Conservation (phyloP, 2,888 invertebrate species). For the Dryobotodes eremita region DNA sequence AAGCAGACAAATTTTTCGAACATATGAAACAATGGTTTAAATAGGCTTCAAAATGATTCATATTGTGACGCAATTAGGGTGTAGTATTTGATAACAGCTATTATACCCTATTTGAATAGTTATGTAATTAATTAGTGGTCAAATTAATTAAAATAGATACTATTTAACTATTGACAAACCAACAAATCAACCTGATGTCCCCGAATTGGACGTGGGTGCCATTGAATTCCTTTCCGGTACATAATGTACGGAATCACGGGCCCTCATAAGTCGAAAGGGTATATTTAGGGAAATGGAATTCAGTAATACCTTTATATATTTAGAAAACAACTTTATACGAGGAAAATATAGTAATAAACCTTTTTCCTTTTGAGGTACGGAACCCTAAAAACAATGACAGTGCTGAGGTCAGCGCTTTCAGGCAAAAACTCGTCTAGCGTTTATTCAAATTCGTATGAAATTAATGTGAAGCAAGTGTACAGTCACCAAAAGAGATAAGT, state of each 20-base stretch:
- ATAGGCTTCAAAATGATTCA: too few relatives aligned
- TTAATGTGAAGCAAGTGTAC: slow-evolving; percentile 32
- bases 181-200: slow-evolving; percentile 23
- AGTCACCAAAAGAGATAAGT: neutral
- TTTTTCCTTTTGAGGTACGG: neutral
- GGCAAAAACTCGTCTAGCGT: slow-evolving; percentile 50
- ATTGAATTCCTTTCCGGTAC: slow-evolving; percentile 24
- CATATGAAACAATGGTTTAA: too few relatives aligned
- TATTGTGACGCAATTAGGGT: too few relatives aligned
- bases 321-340: slow-evolving; percentile 7
- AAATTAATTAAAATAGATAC: slow-evolving; percentile 37
- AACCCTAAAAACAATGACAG: slow-evolving; percentile 47
- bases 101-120: slow-evolving; percentile 7
- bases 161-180: slow-evolving; percentile 14
- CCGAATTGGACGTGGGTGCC: slow-evolving; percentile 28
- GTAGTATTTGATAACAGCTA: neutral
- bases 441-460: slow-evolving; percentile 48
- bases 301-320: slow-evolving; percentile 38
- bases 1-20: too few relatives aligned
- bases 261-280: slow-evolving; percentile 37
- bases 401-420: slow-evolving; percentile 42
- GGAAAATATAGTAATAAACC: slow-evolving; percentile 36
- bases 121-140: slow-evolving; percentile 24
- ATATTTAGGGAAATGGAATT: slow-evolving; percentile 35
- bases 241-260: slow-evolving; percentile 16